Conservation (phyloP, 2,888 invertebrate species). For the Ypsolopha scabrella region DNA sequence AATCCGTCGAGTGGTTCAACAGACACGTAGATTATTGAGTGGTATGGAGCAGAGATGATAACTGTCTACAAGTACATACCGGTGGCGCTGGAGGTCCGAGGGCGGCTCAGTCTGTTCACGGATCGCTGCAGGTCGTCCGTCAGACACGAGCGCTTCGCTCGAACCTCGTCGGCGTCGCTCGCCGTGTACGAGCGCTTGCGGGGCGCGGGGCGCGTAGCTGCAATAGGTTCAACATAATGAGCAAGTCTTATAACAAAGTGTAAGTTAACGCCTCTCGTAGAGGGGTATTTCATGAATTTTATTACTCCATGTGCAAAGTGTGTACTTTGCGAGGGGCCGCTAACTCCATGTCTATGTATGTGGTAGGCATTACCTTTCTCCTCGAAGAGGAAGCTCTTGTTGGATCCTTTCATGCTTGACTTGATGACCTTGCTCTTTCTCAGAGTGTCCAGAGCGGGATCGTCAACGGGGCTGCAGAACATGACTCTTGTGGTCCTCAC, state of each 20-base stretch:
- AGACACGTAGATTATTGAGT: background rate
- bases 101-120: constrained; percentile 32
- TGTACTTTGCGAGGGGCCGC: too few relatives aligned
- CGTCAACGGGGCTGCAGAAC: constrained; percentile 56
- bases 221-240: background rate
- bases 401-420: constrained; percentile 59
- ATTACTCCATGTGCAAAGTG: too few relatives aligned
- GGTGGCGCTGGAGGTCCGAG: constrained; percentile 32
- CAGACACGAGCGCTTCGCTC: constrained; percentile 37
- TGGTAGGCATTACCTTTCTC: constrained; percentile 35
- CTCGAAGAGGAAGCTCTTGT: constrained; percentile 57
- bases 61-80: constrained; percentile 20
- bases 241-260: too few relatives aligned
- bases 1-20: too few relatives aligned
- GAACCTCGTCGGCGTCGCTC: constrained; percentile 29
- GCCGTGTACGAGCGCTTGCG: constrained; percentile 56
- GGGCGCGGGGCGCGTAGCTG: constrained; percentile 13
- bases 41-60: background rate
- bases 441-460: constrained; percentile 25
- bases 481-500: constrained; percentile 41
- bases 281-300: too few relatives aligned
- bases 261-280: too few relatives aligned
- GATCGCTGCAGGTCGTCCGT: constrained; percentile 33
- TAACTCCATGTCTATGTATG: too few relatives aligned
- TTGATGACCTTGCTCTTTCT: constrained; percentile 50